Percentiles rank a stretch among this genome's conserved stretches.
phyloP scores from a whole-genome alignment of 1,140 invertebrate species.

The Drosophila chauvacae region DNA sequence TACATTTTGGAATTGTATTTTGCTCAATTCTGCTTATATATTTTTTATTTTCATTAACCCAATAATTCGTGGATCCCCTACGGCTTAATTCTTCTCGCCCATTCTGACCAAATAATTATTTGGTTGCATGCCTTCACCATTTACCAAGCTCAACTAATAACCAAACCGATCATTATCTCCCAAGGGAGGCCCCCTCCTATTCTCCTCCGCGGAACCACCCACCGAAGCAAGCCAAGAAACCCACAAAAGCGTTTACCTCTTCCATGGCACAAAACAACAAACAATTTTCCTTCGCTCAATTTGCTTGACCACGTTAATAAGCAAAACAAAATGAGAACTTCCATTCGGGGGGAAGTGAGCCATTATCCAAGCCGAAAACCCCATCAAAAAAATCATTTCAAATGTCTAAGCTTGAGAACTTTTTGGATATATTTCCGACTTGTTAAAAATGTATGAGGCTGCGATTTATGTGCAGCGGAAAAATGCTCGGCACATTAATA shows the following conservation, averaged over 20 bases:
- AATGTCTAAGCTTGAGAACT: slow-evolving; percentile 36
- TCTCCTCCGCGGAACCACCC: slow-evolving; percentile 14
- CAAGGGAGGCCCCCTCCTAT: slow-evolving; percentile 9
- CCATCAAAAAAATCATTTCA: slow-evolving; percentile 18
- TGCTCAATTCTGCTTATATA: not conserved
- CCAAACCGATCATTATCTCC: slow-evolving; percentile 52
- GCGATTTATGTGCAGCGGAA: slow-evolving; percentile 52
- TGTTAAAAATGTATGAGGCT: slow-evolving; percentile 41
- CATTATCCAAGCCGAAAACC: slow-evolving; percentile 33
- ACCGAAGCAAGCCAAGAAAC: slow-evolving; percentile 36
- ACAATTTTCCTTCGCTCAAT: slow-evolving; percentile 55
- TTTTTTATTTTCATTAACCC: not conserved
- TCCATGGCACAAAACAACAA: slow-evolving; percentile 13
- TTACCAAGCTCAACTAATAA: slow-evolving; percentile 63
- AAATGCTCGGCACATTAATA: slow-evolving; percentile 47
- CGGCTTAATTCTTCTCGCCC: slow-evolving; percentile 15
- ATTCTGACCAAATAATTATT: slow-evolving; percentile 26
- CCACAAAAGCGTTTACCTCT: slow-evolving; percentile 50
- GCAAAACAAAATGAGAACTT: slow-evolving; percentile 44
- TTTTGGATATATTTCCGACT: slow-evolving; percentile 31
- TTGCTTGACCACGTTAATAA: slow-evolving; percentile 69
- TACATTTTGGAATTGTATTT: not conserved
- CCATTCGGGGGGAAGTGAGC: slow-evolving; percentile 53
- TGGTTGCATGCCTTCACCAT: slow-evolving; percentile 26
- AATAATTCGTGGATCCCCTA: not conserved